These are phyloP conservation scores for Hylaea fasciaria DNA, from an alignment of 2,888 invertebrate genomes.

Conservation along the genomic window DNA sequence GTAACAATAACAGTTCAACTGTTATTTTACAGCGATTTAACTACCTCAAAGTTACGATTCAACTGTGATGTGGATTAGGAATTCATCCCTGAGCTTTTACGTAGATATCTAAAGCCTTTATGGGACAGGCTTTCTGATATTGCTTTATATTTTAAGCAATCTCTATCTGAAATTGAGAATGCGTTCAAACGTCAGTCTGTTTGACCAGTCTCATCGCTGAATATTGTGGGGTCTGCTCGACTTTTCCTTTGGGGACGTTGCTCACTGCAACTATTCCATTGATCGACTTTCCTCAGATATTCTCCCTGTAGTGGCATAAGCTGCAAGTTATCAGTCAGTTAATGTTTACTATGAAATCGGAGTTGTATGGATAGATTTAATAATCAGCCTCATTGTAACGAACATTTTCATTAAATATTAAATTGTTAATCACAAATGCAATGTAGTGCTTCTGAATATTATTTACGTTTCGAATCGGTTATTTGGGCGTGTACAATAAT, in stretches of 20 bases:
- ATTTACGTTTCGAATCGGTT: no score
- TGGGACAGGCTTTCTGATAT: neutral
- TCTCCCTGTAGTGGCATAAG: neutral
- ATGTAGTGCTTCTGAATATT: no score
- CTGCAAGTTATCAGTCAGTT: slow-evolving; percentile 6
- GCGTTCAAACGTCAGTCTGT: slow-evolving; percentile 11
- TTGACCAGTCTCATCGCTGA: slow-evolving; percentile 24
- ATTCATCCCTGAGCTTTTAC: no score
- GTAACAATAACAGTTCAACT: no score
- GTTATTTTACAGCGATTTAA: no score
- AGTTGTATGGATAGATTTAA: no score
- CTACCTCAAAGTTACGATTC: neutral
- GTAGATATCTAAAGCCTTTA: neutral
- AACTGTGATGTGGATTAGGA: neutral
- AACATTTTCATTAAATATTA: no score
- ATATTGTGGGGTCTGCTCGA: slow-evolving; percentile 30
- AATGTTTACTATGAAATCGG: no score
- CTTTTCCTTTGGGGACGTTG: slow-evolving; percentile 1
- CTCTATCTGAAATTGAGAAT: slow-evolving; percentile 7
- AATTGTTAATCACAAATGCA: no score
- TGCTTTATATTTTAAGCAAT: neutral
- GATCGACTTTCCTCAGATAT: slow-evolving; percentile 23
- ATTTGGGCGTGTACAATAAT: no score
- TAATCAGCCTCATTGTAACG: no score
- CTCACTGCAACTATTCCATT: slow-evolving; percentile 21